Evolutionary conservation across 2,888 invertebrate species (phyloP).

Genomic region (Lasioglossum figueresi): DNA sequence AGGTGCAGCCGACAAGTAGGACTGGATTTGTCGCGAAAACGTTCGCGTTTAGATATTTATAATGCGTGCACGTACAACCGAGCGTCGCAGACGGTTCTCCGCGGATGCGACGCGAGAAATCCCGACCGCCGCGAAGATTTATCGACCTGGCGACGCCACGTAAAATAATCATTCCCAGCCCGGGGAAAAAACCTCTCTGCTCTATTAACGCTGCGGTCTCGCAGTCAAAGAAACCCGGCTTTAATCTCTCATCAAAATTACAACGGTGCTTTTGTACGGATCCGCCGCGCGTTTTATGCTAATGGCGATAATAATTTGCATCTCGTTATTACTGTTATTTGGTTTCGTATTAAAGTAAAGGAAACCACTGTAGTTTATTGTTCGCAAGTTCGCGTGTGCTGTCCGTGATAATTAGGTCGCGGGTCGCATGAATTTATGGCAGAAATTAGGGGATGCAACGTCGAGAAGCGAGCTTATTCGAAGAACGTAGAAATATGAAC

Average conservation of each 20-base stretch:
- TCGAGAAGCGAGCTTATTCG: no score
- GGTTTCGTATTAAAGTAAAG: neutral
- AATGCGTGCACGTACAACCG: slow-evolving; percentile 6
- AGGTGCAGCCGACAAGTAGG: slow-evolving; percentile 5
- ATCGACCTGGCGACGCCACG: neutral
- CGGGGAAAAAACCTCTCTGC: neutral
- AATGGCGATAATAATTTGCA: neutral
- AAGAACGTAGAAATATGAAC: no score
- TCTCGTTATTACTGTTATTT: neutral
- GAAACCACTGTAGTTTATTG: neutral
- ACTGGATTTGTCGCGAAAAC: slow-evolving; percentile 37
- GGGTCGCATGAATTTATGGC: neutral
- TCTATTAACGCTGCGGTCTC: neutral
- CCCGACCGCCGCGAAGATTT: slow-evolving; percentile 11
- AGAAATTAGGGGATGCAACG: neutral
- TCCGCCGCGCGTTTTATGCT: neutral
- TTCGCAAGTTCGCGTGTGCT: neutral
- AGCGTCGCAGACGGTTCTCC: slow-evolving; percentile 8
- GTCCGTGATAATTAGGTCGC: neutral
- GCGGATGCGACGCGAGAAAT: slow-evolving; percentile 12
- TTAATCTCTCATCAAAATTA: neutral
- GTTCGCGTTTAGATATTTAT: slow-evolving; percentile 28
- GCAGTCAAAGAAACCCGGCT: neutral
- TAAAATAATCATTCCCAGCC: slow-evolving; percentile 17
- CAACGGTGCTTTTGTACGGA: neutral